A percentile compares a stretch with the other conserved stretches of the same genome.
Evolutionary conservation across 2,888 invertebrate genomes (phyloP).

Genomic region (Parthenolecanium corni): DNA sequence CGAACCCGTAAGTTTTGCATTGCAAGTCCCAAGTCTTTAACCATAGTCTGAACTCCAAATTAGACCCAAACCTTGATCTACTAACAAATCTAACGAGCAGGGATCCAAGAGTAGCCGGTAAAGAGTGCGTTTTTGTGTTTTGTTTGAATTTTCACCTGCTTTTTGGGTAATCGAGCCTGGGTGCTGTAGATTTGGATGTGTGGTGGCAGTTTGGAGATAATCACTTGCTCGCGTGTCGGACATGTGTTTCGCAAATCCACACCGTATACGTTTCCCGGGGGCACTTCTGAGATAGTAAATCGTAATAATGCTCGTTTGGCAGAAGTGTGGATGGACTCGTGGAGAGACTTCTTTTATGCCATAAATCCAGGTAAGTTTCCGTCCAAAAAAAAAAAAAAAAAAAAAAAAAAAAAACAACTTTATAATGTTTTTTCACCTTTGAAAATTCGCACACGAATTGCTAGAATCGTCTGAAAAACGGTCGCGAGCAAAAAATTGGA

Average conservation of each 20-base stretch:
- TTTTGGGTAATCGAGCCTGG: background rate
- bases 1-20: too few species aligned
- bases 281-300: constrained; percentile 91
- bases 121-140: too few species aligned
- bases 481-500: background rate
- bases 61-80: too few species aligned
- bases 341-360: constrained; percentile 98
- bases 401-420: background rate
- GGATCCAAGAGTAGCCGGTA: too few species aligned
- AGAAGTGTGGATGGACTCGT: constrained; percentile 98
- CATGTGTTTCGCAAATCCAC: constrained; percentile 96
- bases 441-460: background rate
- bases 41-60: too few species aligned
- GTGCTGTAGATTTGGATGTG: constrained; percentile 88
- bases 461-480: background rate
- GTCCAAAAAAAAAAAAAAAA: background rate
- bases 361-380: constrained; percentile 77
- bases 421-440: background rate
- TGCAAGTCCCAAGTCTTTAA: too few species aligned
- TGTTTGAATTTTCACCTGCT: background rate
- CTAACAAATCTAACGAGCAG: too few species aligned
- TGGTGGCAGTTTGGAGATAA: constrained; percentile 85
- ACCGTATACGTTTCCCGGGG: constrained; percentile 97
- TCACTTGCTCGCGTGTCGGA: constrained; percentile 88
- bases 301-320: constrained; percentile 97